Base-by-base conservation (phyloP, 64 coral and sea anemone species). In the Catalaphyllia jardinei region DNA sequence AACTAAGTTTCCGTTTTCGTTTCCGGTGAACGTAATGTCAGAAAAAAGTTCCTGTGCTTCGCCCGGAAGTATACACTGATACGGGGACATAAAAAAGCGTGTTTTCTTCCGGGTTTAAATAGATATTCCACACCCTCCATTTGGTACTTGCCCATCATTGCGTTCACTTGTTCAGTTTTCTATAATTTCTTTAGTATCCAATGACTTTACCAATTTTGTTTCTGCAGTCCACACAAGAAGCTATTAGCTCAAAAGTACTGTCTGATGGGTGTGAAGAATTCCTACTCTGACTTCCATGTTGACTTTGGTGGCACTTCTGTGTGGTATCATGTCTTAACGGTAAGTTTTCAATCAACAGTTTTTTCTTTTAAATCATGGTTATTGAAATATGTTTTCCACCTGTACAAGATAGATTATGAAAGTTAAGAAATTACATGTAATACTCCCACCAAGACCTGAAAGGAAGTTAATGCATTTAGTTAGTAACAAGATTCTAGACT, bases 301-400 rank as follows among this genome's bases (percentile, higher is more conserved):
- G 96, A 99, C 73, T 99, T 99, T 95, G 96, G 96, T 86, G 96
- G 96, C 61, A 93, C 96, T 0, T 99, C 96, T 55, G 96, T 99
- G 1, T 99, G 96, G 96, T 99, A 99, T 82, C 96, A 99, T 81
- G 88, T 99, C 1, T 86, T 99, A 13, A 94, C 87, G 96, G 96
- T 99, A 72, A 42, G 91, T 95, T 17, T 19, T 63, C n/a, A n/a
- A n/a, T n/a, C n/a, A n/a, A n/a, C n/a, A n/a, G n/a, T n/a, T n/a
- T n/a, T n/a, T n/a, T n/a, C n/a, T n/a, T n/a, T n/a, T n/a, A n/a
- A n/a, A n/a, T n/a, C n/a, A n/a, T n/a, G n/a, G n/a, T n/a, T n/a
- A n/a, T n/a, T n/a, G n/a, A n/a, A 55, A 39, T 39, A 39, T 39
- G 38, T 39, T 39, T 39, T 39, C 38, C n/a, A n/a, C n/a, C n/a